Percentiles rank a stretch among this genome's conserved stretches.
Conservation (phyloP, 2,888 invertebrate species). For the Rhodophaea formosa region DNA sequence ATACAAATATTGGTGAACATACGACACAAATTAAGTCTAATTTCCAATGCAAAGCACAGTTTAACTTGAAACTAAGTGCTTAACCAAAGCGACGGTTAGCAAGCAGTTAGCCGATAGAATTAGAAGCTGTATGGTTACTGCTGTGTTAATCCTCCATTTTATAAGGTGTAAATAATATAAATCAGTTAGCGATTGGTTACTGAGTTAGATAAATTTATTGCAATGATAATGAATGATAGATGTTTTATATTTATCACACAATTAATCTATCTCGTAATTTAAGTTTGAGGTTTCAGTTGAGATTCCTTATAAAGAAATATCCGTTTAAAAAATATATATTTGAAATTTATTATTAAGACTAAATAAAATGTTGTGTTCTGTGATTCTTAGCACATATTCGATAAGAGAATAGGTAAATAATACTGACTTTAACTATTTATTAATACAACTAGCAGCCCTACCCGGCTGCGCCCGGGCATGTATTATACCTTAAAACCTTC, state of each 20-base stretch:
- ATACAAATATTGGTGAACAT: constrained; percentile 72
- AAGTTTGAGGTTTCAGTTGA: too few relatives aligned
- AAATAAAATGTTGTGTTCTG: too few relatives aligned
- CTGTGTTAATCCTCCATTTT: constrained; percentile 20
- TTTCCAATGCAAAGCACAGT: constrained; percentile 72
- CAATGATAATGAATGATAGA: not conserved
- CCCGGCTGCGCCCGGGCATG: too few relatives aligned
- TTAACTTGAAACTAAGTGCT: constrained; percentile 77
- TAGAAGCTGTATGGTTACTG: constrained; percentile 34
- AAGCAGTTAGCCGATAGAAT: constrained; percentile 41
- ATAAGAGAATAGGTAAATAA: too few relatives aligned
- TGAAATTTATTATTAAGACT: too few relatives aligned
- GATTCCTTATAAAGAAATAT: too few relatives aligned
- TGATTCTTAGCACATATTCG: too few relatives aligned
- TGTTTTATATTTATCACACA: not conserved
- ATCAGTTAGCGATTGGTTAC: constrained; percentile 15
- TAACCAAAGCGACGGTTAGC: constrained; percentile 69
- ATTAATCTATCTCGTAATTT: not conserved
- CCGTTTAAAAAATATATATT: too few relatives aligned
- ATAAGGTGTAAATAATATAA: constrained; percentile 32
- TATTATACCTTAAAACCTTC: too few relatives aligned
- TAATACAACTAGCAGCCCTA: too few relatives aligned
- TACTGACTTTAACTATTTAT: too few relatives aligned
- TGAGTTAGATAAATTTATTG: constrained; percentile 9
- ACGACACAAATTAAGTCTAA: constrained; percentile 79